These are phyloP conservation scores for Ypsolopha scabrella DNA, from an alignment of 2,888 invertebrate genomes.

Conservation along the genomic window DNA sequence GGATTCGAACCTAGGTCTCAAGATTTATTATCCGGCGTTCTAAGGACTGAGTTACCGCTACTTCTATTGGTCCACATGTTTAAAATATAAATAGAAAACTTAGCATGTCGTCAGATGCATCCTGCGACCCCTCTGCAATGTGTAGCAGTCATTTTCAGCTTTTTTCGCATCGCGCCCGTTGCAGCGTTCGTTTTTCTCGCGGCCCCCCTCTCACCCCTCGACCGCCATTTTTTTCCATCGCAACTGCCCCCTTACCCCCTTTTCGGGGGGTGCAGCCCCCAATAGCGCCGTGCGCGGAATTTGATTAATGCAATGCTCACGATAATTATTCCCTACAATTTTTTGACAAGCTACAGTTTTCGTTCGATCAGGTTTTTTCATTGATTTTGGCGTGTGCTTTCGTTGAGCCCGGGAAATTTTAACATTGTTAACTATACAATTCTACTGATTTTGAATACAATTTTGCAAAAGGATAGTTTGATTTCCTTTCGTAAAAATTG, in stretches of 20 bases:
- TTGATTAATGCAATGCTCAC: constrained; percentile 70
- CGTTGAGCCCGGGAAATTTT: neutral
- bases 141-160: constrained; percentile 43
- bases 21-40: no score
- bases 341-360: constrained; percentile 62
- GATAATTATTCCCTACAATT: constrained; percentile 69
- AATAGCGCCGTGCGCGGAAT: constrained; percentile 66
- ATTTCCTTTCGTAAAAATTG: no score
- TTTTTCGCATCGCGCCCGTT: constrained; percentile 61
- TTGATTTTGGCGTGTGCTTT: neutral
- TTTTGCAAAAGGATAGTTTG: neutral
- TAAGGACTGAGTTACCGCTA: no score
- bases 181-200: constrained; percentile 56
- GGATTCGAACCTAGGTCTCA: no score
- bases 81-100: no score
- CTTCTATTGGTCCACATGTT: no score
- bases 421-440: neutral
- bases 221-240: constrained; percentile 5
- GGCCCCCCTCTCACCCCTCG: constrained; percentile 16
- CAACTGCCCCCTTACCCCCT: constrained; percentile 8
- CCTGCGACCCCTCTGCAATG: constrained; percentile 18
- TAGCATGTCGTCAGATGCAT: constrained; percentile 20
- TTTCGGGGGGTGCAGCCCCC: constrained; percentile 22
- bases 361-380: constrained; percentile 14
- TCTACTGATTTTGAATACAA: neutral